Evolutionary conservation across 2,797 vertebrate genomes (phyloP).

Genomic region (Cuculus canorus): DNA sequence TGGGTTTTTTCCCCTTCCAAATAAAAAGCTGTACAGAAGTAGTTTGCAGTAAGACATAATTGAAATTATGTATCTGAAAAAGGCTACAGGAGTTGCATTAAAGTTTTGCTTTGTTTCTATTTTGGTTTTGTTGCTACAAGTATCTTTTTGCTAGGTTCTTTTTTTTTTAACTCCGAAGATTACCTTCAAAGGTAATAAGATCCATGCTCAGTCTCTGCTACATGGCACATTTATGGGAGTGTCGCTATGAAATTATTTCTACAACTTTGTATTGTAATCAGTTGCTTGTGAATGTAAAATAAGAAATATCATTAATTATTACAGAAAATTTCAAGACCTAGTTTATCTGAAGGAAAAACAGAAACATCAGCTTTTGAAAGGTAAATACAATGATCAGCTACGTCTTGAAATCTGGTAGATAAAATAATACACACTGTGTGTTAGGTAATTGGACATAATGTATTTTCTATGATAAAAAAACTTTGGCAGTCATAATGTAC

Average conservation of each 20-base stretch:
- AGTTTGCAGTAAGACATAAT: no score
- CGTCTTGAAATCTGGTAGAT: conserved; percentile 23
- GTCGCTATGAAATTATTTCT: neutral
- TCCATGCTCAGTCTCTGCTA: neutral
- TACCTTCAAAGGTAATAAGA: neutral
- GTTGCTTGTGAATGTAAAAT: conserved; percentile 33
- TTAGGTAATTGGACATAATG: neutral
- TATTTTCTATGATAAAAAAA: neutral
- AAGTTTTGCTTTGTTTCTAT: neutral
- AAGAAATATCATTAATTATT: conserved; percentile 61
- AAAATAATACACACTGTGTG: conserved; percentile 7
- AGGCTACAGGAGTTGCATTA: neutral
- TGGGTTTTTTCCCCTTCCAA: neutral
- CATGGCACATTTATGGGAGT: neutral
- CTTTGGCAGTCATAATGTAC: neutral
- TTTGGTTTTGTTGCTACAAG: neutral
- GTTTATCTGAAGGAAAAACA: conserved; percentile 56
- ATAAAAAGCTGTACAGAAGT: neutral
- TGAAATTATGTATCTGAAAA: neutral
- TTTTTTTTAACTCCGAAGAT: neutral
- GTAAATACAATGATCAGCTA: conserved; percentile 59
- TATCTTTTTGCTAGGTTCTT: neutral
- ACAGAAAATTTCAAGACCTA: conserved; percentile 61
- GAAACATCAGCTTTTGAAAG: conserved; percentile 62
- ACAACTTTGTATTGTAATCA: neutral